Conservation (phyloP, 1,140 invertebrate species). For the Chironomus tepperi region DNA sequence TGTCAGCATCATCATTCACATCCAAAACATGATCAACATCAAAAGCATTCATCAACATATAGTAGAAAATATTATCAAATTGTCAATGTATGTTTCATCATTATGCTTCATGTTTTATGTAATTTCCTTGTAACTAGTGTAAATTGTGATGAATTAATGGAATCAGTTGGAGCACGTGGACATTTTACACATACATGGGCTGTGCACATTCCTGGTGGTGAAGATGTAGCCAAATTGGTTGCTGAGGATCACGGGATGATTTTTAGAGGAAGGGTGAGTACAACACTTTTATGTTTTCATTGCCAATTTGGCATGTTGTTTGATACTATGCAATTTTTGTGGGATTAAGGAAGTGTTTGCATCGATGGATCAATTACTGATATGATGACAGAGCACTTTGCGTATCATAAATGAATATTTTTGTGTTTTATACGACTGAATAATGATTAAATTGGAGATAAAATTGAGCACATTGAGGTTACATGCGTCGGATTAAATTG, state of each 20-base stretch:
- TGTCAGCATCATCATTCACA: background rate
- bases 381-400: too few relatives aligned
- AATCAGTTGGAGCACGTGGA: slow-evolving; percentile 27
- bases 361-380: too few relatives aligned
- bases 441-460: too few relatives aligned
- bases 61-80: slow-evolving; percentile 17
- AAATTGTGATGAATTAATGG: slow-evolving; percentile 22
- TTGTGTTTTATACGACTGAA: too few relatives aligned
- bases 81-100: background rate
- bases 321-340: too few relatives aligned
- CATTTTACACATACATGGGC: slow-evolving; percentile 64
- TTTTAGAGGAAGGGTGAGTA: slow-evolving; percentile 58
- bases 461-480: too few relatives aligned
- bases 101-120: background rate
- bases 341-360: too few relatives aligned
- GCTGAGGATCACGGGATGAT: slow-evolving; percentile 57
- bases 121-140: background rate
- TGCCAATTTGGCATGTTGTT: too few relatives aligned
- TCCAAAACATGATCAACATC: background rate
- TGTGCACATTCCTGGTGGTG: slow-evolving; percentile 53
- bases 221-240: slow-evolving; percentile 49
- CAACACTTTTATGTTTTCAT: background rate
- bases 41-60: background rate
- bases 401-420: too few relatives aligned
- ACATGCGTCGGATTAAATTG: too few relatives aligned